Evolutionary conservation across 2,888 invertebrate species (phyloP).

Genomic region (Heliconius ismenius): DNA sequence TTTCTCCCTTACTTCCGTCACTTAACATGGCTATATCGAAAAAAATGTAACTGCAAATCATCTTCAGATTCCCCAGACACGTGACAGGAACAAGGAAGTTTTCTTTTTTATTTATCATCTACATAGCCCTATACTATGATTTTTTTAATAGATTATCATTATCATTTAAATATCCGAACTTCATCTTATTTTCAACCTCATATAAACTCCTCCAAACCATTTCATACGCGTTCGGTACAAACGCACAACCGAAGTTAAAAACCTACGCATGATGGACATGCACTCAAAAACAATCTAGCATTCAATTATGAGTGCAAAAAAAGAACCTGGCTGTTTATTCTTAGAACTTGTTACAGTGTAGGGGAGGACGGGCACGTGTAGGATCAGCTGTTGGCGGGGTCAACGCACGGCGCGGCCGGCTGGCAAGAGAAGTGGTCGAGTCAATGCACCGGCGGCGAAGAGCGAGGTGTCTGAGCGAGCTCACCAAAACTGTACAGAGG

Average conservation of each 20-base stretch:
- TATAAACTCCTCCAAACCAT: not conserved
- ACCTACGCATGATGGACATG: not conserved
- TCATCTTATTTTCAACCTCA: too few relatives aligned
- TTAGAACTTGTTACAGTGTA: constrained; percentile 45
- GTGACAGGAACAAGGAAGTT: too few relatives aligned
- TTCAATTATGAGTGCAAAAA: constrained; percentile 48
- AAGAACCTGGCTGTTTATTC: constrained; percentile 43
- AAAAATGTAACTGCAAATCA: too few relatives aligned
- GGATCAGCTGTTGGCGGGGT: constrained; percentile 52
- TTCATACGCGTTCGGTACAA: not conserved
- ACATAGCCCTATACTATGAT: not conserved
- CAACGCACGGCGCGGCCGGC: constrained; percentile 47
- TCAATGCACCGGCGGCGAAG: constrained; percentile 47
- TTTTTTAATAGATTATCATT: not conserved
- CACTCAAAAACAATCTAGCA: constrained; percentile 43
- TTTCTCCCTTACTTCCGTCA: too few relatives aligned
- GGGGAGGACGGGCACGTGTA: constrained; percentile 48
- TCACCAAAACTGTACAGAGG: constrained; percentile 32
- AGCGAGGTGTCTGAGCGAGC: constrained; percentile 35
- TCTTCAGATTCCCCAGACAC: too few relatives aligned
- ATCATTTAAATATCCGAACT: not conserved
- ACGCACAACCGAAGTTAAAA: not conserved
- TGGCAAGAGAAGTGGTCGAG: constrained; percentile 44
- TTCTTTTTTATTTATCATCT: not conserved
- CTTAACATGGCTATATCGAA: too few relatives aligned